These are phyloP conservation scores for Drosophila stalkeri DNA, from an alignment of 2,888 invertebrate species.

Conservation along the genomic window DNA sequence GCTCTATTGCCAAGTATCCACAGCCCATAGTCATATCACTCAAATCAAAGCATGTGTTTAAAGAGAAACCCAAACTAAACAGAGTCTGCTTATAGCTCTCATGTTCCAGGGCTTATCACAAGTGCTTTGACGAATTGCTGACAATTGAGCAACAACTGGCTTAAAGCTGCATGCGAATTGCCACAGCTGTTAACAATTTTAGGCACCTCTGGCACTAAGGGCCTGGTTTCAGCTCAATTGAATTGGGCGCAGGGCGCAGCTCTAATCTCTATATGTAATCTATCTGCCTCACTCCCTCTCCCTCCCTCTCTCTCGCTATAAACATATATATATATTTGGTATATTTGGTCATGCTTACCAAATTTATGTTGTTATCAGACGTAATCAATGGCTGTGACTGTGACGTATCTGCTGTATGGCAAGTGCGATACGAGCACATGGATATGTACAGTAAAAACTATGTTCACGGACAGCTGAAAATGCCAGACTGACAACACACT, in stretches of 20 bases:
- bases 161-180: slow-evolving; percentile 42
- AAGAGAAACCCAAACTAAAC: slow-evolving; percentile 2
- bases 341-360: slow-evolving; percentile 1
- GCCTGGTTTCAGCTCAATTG: not conserved
- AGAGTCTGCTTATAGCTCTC: slow-evolving; percentile 7
- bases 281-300: no score
- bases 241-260: not conserved
- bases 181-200: slow-evolving; percentile 45
- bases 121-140: not conserved
- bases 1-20: not conserved
- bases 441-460: not conserved
- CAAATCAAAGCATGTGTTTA: not conserved
- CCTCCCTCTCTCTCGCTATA: not conserved
- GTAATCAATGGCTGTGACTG: slow-evolving; percentile 25
- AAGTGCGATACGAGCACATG: slow-evolving; percentile 35
- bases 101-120: slow-evolving; percentile 13
- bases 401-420: slow-evolving; percentile 51
- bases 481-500: not conserved
- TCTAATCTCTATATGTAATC: slow-evolving; percentile 1
- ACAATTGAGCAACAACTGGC: slow-evolving; percentile 9
- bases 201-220: slow-evolving; percentile 10
- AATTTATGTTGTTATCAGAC: slow-evolving; percentile 21
- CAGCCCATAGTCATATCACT: not conserved
- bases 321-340: not conserved
- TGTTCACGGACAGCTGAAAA: not conserved